Percentiles rank a stretch among this genome's conserved stretches.
phyloP scores from a whole-genome alignment of 2,797 vertebrate species.

The Helicolenus hilgendorfi region DNA sequence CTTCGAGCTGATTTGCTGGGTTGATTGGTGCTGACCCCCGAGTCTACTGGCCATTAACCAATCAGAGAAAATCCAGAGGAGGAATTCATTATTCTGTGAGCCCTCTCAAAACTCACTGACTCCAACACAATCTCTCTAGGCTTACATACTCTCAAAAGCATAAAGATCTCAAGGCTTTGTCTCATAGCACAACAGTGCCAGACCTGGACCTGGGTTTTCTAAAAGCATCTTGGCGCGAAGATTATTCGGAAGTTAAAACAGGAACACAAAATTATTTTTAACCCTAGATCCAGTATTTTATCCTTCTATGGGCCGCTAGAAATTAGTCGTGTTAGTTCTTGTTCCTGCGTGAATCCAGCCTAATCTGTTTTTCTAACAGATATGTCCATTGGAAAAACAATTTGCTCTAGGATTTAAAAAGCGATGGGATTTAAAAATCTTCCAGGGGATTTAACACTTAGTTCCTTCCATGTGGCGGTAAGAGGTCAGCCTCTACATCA shows the following conservation, averaged over 20 bases:
- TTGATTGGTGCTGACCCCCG: constrained; percentile 18
- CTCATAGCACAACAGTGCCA: constrained; percentile 8
- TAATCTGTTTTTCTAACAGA: constrained; percentile 39
- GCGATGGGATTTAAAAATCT: not conserved
- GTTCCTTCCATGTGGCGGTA: constrained; percentile 12
- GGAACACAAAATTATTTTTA: constrained; percentile 32
- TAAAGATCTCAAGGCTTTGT: constrained; percentile 24
- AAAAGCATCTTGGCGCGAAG: constrained; percentile 18
- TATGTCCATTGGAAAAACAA: constrained; percentile 17
- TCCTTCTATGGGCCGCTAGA: constrained; percentile 43
- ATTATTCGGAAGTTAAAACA: constrained; percentile 27
- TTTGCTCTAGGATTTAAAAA: constrained; percentile 26
- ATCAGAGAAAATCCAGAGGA: constrained; percentile 32
- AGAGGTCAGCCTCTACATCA: constrained; percentile 17
- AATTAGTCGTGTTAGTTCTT: not conserved
- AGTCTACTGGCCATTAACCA: constrained; percentile 44
- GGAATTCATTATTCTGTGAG: constrained; percentile 56
- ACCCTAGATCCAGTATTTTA: not conserved
- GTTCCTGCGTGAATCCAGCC: constrained; percentile 11
- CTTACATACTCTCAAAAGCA: constrained; percentile 25
- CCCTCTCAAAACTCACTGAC: constrained; percentile 28
- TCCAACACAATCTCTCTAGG: constrained; percentile 26
- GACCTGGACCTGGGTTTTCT: constrained; percentile 4
- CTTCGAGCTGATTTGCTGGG: constrained; percentile 26
- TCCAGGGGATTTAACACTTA: constrained; percentile 4